phyloP scores from a whole-genome alignment of 2,888 invertebrate genomes.

The Campoletis raptor region DNA sequence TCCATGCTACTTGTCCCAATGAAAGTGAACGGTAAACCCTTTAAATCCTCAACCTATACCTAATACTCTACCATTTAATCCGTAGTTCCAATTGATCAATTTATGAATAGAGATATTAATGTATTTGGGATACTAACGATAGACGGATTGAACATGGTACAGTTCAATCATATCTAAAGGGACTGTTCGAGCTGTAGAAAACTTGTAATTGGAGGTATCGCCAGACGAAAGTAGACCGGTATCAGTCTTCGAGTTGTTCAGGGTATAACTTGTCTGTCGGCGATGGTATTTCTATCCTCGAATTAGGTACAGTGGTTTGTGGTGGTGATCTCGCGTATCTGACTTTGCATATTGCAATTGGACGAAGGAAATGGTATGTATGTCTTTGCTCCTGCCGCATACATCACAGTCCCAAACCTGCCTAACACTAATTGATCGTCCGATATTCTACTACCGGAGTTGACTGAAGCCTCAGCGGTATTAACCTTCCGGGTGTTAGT shows the following conservation, averaged over 20 bases:
- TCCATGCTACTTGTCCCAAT: slow-evolving; percentile 18
- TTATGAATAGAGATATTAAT: not conserved
- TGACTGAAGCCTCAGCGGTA: slow-evolving; percentile 53
- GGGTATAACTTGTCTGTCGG: not conserved
- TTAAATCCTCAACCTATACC: not conserved
- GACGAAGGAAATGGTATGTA: slow-evolving; percentile 28
- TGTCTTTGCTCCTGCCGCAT: slow-evolving; percentile 14
- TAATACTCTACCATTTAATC: not conserved
- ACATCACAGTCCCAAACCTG: slow-evolving; percentile 41
- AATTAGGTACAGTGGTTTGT: not conserved
- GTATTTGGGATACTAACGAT: not conserved
- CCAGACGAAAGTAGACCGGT: not conserved
- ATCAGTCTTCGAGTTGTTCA: not conserved
- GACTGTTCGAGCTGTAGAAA: not conserved
- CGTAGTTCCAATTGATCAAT: not conserved
- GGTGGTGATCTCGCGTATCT: slow-evolving; percentile 5
- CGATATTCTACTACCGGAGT: slow-evolving; percentile 58
- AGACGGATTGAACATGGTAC: not conserved
- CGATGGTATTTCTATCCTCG: slow-evolving; percentile 4
- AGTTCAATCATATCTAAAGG: not conserved
- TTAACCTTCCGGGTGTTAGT: slow-evolving; percentile 59
- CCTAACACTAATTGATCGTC: slow-evolving; percentile 63
- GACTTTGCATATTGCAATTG: slow-evolving; percentile 35
- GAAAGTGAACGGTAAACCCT: slow-evolving; percentile 4
- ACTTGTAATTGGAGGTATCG: not conserved